Evolutionary conservation across 2,888 invertebrate genomes (phyloP).

Genomic region (Eumacrocentrus americanus): DNA sequence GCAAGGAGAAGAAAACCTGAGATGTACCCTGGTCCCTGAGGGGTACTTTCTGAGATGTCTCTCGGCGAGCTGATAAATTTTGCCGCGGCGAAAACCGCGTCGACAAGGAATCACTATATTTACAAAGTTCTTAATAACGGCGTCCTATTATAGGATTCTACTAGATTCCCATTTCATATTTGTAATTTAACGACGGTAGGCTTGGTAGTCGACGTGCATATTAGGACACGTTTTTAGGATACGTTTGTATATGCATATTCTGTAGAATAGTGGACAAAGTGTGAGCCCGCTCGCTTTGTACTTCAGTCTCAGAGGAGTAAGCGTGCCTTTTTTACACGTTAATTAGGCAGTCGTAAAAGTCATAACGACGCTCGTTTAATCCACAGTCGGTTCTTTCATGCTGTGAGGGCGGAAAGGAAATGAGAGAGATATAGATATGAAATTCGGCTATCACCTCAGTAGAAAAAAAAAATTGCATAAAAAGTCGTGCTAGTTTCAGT

Average conservation of each 20-base stretch:
- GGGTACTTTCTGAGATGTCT: not conserved
- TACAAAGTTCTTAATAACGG: not conserved
- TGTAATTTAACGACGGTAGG: not conserved
- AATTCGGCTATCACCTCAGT: too few species aligned
- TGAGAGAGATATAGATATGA: not conserved
- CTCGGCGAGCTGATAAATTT: not conserved
- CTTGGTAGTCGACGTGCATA: too few species aligned
- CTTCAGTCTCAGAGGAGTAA: not conserved
- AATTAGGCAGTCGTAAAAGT: not conserved
- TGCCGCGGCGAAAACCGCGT: not conserved
- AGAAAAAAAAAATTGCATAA: not conserved
- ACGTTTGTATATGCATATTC: too few species aligned
- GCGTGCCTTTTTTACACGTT: not conserved
- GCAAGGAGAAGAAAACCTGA: not conserved
- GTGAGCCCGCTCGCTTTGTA: not conserved
- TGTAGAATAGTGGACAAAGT: not conserved
- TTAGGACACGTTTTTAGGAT: too few species aligned
- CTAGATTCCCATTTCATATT: not conserved
- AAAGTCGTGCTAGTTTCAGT: not conserved
- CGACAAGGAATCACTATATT: not conserved
- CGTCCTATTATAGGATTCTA: not conserved
- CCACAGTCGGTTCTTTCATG: not conserved
- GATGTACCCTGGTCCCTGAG: not conserved
- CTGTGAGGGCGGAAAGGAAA: not conserved
- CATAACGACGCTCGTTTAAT: not conserved